Percentiles rank a stretch among this genome's conserved stretches.
Conservation (phyloP, 2,113 vertebrate genomes). For the Heterocephalus glaber region DNA sequence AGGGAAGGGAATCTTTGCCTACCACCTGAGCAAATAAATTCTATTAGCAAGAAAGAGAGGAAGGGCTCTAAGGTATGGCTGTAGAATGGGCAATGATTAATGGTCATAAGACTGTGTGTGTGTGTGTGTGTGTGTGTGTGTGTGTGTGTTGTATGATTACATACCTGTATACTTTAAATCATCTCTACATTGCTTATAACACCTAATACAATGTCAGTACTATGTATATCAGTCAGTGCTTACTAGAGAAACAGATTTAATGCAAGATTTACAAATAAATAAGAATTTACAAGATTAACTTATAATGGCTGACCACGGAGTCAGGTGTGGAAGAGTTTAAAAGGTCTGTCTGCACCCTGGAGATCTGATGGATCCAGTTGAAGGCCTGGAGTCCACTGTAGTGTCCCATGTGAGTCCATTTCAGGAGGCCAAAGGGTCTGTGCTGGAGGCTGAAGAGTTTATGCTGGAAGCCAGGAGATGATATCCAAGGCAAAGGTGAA, state of each 20-base stretch:
- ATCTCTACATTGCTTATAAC: neutral
- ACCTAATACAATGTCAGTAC: neutral
- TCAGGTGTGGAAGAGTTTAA: neutral
- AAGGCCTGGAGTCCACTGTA: neutral
- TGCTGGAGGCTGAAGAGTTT: neutral
- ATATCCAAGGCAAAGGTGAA: neutral
- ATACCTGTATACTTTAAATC: neutral
- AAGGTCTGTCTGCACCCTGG: neutral
- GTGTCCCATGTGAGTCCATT: neutral
- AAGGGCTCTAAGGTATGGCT: neutral
- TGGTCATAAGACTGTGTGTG: neutral
- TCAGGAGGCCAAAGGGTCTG: neutral
- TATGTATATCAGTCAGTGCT: neutral
- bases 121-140: neutral
- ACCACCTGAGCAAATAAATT: neutral
- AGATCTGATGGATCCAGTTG: neutral
- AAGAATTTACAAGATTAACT: neutral
- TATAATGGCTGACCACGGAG: neutral
- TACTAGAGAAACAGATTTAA: neutral
- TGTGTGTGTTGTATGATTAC: neutral
- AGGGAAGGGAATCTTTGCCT: neutral
- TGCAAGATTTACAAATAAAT: neutral
- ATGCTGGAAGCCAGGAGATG: neutral
- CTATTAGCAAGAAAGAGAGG: neutral
- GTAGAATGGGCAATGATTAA: neutral